Evolutionary conservation across 1,140 invertebrate species (phyloP), one percentile per base, ranked within the genome.

Genomic region (Caenorhabditis tropicalis): DNA sequence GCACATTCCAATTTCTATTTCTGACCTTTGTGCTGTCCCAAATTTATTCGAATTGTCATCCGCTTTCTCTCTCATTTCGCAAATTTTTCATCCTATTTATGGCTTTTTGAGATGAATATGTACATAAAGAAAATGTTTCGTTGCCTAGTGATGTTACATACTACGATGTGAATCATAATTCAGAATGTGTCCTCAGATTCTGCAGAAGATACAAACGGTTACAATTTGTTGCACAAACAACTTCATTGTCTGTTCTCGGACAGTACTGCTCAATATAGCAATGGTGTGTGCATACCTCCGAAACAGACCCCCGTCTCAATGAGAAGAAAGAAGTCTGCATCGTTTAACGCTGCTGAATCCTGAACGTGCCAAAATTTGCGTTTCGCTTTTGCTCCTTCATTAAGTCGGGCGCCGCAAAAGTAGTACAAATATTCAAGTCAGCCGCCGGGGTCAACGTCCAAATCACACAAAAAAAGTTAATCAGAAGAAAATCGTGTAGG

Each of bases 251-350:
- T 65, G 29, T 29, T 31, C 53, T 65, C 31, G 58, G 31, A 65
- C 31, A 65, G 65, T 74, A 74, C 65, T 74, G 33, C 36, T 74
- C 65, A 74, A 74, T 74, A 74, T 43, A 74, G 65, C 36, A 24
- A 43, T 19, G 19, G 36, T 74, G 65, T 36, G 29, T 36, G 24
- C 58, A 36, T 16, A 74, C 65, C 65, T 24, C 12, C 36, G 27
- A 10, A n/a, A 10, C 53, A 58, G 21, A 58, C 53, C 53, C 21
- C n/a, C 27, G 29, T n/a, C n/a, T n/a, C n/a, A n/a, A n/a, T 1
- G 15, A 15, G 36, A 15, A 1, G 29, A 31, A 43, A 12, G n/a
- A n/a, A n/a, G n/a, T n/a, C 7, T 15, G 39, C n/a, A 43, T 46
- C 33, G 65, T 74, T 74, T 46, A 43, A 24, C 65, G 58, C 29